Base-by-base conservation (phyloP, 1,140 invertebrate genomes). In the Drosophila sucinea region DNA sequence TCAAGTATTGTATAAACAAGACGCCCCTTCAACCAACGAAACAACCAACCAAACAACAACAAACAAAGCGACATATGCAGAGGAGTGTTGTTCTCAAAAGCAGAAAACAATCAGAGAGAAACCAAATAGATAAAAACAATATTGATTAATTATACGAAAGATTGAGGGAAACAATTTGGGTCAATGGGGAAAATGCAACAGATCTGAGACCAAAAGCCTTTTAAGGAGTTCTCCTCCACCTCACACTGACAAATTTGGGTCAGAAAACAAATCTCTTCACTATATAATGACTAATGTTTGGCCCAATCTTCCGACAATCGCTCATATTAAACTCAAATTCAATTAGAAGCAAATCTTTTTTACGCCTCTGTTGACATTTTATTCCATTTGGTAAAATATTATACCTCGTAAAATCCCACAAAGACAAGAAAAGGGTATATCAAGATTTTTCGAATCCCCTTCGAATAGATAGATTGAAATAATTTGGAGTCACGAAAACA, bases 101-200 rank as follows among this genome's bases (percentile, higher is more conserved):
- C 17, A 57, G 56, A 44, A 27, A 73, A 67, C 47, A 76, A 79
- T 64, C 40, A 32, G 44, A 47, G 23, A 57, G 64, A 67, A 38
- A 62, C 25, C 32, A 55, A 77, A 72, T 68, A 65, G 56, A 71
- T 85, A 64, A 68, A 63, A 69, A 66, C 68, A 81, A 79, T 82
- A 86, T 86, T 86, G 83, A 86, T 86, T 69, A 79, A 82, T 86
- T 86, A 72, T 67, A 73, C 60, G 70, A 78, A 17, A 3, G 60
- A 64, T 51, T 29, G 40, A 60, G 58, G 32, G 25, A 61, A 55
- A 84, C 66, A 77, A 86, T 81, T 64, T 55, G 62, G 77, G 79
- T 77, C 65, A 84, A 17, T 23, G 29, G 41, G 47, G 55, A 60
- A 32, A 70, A 66, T 64, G 60, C 63, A 77, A 68, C 44, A 47